Percentiles rank a stretch among this genome's conserved stretches.
These are phyloP conservation scores for Cetonia aurata DNA, from an alignment of 2,888 invertebrate species.

Conservation along the genomic window DNA sequence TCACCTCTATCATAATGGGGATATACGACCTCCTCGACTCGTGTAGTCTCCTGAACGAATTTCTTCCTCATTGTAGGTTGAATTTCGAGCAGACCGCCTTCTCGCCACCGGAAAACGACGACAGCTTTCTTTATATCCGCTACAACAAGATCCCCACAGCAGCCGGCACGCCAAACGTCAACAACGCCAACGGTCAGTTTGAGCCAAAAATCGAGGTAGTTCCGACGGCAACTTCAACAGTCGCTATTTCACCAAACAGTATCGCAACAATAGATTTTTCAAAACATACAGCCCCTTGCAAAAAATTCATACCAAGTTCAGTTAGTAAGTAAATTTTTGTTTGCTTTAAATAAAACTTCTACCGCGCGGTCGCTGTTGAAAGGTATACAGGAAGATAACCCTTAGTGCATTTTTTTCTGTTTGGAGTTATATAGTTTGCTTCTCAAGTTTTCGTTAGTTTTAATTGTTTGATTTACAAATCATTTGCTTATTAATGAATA, in stretches of 20 bases:
- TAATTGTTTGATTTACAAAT: neutral
- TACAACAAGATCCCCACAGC: constrained; percentile 63
- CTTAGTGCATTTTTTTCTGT: neutral
- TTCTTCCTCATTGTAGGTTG: constrained; percentile 64
- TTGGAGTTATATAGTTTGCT: neutral
- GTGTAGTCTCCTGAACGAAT: constrained; percentile 15
- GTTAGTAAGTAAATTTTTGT: constrained; percentile 54
- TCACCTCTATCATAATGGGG: neutral
- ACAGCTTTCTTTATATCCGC: constrained; percentile 75
- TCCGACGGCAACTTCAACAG: constrained; percentile 38
- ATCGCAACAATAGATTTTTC: constrained; percentile 69
- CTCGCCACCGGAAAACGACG: constrained; percentile 82
- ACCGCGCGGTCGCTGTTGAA: constrained; percentile 30
- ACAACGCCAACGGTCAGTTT: constrained; percentile 32
- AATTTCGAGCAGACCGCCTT: constrained; percentile 72
- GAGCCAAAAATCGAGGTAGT: constrained; percentile 40
- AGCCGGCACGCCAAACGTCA: constrained; percentile 28
- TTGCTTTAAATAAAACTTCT: neutral
- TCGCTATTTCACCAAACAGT: constrained; percentile 51
- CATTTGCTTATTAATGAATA: neutral
- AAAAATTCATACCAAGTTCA: constrained; percentile 69
- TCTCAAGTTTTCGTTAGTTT: neutral
- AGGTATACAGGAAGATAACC: constrained; percentile 18
- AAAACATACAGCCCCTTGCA: constrained; percentile 78
- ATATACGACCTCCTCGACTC: neutral